Evolutionary conservation across 2,797 vertebrate genomes (phyloP).

Genomic region (Fringilla coelebs): DNA sequence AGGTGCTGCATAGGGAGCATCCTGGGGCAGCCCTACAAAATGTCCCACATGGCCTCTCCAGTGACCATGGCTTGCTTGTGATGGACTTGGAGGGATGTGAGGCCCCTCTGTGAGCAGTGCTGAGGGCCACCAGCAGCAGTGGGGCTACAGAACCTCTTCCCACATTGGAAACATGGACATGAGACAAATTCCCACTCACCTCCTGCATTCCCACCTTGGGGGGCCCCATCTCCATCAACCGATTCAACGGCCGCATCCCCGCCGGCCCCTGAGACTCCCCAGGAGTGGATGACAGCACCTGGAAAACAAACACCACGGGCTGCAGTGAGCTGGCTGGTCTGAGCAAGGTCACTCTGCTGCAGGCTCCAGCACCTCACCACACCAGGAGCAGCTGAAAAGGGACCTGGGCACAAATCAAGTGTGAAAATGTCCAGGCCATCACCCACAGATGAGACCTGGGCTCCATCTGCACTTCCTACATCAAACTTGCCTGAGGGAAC

Average conservation of each 20-base stretch:
- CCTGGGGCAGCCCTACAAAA: background rate
- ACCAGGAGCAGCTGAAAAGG: background rate
- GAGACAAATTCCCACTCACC: background rate
- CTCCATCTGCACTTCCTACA: background rate
- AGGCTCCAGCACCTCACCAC: background rate
- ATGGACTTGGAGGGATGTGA: background rate
- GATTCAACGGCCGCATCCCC: background rate
- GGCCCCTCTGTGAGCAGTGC: background rate
- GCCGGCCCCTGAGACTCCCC: too few species aligned
- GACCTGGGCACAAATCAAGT: background rate
- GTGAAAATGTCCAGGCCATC: background rate
- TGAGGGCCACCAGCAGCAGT: background rate
- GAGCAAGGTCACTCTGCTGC: background rate
- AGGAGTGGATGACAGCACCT: background rate
- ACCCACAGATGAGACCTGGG: background rate
- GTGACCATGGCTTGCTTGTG: accelerated
- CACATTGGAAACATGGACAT: background rate
- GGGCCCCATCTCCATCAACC: background rate
- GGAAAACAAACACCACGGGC: background rate
- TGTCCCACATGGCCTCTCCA: accelerated
- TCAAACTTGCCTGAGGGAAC: background rate
- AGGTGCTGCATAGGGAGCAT: background rate
- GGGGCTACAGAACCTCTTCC: background rate
- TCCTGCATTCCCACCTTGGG: background rate
- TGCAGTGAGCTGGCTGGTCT: background rate